Conservation (phyloP, 2,113 vertebrate species). For the Porphyrio hochstetteri region DNA sequence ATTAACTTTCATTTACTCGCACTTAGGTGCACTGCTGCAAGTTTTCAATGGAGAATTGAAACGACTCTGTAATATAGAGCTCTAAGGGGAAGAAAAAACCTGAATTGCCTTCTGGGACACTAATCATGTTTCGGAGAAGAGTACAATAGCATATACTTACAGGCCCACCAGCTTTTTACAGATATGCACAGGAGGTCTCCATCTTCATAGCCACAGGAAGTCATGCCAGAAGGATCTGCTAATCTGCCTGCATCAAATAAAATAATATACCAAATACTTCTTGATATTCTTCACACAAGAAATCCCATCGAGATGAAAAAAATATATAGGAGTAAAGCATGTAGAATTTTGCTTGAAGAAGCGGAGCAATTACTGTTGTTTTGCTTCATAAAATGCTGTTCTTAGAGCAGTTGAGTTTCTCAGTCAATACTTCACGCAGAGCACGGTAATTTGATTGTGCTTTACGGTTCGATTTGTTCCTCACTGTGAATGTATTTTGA, state of each 20-base stretch:
- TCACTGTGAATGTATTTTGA: background rate
- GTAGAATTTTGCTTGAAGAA: background rate
- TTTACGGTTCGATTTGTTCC: background rate
- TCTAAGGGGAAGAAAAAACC: background rate
- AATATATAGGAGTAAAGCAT: background rate
- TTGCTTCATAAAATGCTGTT: background rate
- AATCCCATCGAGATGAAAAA: background rate
- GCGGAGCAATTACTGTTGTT: background rate
- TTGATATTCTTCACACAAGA: background rate
- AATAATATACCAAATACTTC: background rate
- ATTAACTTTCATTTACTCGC: background rate
- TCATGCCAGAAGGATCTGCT: slow-evolving; percentile 51
- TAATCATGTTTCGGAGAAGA: background rate
- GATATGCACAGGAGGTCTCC: slow-evolving; percentile 64
- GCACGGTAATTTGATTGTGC: background rate
- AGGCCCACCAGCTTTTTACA: slow-evolving; percentile 79
- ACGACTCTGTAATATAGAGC: background rate
- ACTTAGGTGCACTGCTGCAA: background rate
- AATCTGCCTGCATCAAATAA: slow-evolving; percentile 70
- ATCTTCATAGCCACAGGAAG: slow-evolving; percentile 54
- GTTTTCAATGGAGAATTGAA: background rate
- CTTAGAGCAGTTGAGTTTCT: background rate
- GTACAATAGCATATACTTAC: slow-evolving; percentile 63
- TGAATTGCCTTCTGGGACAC: background rate
- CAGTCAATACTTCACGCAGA: background rate